Percentiles rank a stretch among this genome's conserved stretches.
phyloP scores from a whole-genome alignment of 2,113 vertebrate species.

The Vanacampus margaritifer region DNA sequence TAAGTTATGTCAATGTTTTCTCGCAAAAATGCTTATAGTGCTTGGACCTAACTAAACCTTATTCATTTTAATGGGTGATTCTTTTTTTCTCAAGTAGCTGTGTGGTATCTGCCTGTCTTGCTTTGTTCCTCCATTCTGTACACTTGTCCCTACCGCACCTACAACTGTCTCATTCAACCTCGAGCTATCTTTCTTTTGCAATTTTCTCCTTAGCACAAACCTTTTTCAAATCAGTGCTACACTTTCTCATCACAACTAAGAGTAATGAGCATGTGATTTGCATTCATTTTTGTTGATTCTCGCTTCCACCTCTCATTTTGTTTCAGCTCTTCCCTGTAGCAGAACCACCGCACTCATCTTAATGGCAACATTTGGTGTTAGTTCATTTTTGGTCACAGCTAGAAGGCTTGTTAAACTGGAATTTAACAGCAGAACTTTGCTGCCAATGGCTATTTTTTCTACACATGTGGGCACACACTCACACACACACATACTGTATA shows the following conservation, averaged over 20 bases:
- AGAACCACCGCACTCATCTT: slow-evolving; percentile 25
- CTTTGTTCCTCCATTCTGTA: not conserved
- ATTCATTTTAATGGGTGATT: not conserved
- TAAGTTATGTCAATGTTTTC: not conserved
- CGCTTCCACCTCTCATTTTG: not conserved
- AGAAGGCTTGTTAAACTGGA: slow-evolving; percentile 14
- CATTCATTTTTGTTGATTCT: not conserved
- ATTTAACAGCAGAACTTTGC: slow-evolving; percentile 6
- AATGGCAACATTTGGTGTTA: slow-evolving; percentile 6
- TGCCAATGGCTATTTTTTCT: not conserved
- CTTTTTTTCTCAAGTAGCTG: not conserved
- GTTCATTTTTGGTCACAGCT: slow-evolving; percentile 1
- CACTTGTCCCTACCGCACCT: not conserved
- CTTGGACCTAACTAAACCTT: not conserved
- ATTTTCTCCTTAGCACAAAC: not conserved
- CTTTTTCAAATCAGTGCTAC: slow-evolving; percentile 3
- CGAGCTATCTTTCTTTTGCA: not conserved
- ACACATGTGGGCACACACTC: not conserved
- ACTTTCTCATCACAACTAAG: slow-evolving; percentile 9
- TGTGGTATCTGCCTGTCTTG: not conserved
- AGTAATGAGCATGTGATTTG: not conserved
- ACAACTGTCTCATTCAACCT: not conserved
- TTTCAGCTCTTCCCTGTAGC: slow-evolving; percentile 9
- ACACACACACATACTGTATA: not conserved
- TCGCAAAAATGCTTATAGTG: not conserved